Evolutionary conservation across 2,888 invertebrate species (phyloP).

Genomic region (Philonicus albiceps): DNA sequence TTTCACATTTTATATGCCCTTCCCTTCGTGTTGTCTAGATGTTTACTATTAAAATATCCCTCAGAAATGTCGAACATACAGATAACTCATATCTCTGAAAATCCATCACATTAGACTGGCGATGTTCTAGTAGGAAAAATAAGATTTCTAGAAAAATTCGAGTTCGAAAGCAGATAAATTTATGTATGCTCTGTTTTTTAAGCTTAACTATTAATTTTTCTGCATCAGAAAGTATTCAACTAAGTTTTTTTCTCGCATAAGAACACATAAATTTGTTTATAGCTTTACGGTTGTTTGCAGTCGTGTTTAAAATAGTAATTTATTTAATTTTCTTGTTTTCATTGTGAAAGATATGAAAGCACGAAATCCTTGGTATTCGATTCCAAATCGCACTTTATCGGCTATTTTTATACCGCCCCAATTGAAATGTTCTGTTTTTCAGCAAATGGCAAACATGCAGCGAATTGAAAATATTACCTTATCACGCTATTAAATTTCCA

Average conservation of each 20-base stretch:
- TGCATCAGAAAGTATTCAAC: neutral
- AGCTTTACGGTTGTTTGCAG: neutral
- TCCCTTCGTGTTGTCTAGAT: neutral
- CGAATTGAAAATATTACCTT: neutral
- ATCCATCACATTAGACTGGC: too few species aligned
- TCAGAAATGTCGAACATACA: too few species aligned
- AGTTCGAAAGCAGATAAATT: too few species aligned
- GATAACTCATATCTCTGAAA: too few species aligned
- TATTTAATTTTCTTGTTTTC: neutral
- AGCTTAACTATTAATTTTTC: neutral
- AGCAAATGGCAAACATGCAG: neutral
- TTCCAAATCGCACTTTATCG: neutral
- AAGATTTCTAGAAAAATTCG: too few species aligned
- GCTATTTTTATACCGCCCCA: neutral
- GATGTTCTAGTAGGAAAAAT: too few species aligned
- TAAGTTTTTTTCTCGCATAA: neutral
- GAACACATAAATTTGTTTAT: neutral
- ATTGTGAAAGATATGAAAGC: neutral
- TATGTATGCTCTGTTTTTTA: too few species aligned
- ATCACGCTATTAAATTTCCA: conserved; percentile 2
- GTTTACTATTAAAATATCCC: neutral
- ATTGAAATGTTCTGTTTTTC: neutral
- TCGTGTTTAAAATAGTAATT: neutral
- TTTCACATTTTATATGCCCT: neutral
- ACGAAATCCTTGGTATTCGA: neutral